Conservation (phyloP, 2,888 invertebrate genomes). For the Papilio elwesi region DNA sequence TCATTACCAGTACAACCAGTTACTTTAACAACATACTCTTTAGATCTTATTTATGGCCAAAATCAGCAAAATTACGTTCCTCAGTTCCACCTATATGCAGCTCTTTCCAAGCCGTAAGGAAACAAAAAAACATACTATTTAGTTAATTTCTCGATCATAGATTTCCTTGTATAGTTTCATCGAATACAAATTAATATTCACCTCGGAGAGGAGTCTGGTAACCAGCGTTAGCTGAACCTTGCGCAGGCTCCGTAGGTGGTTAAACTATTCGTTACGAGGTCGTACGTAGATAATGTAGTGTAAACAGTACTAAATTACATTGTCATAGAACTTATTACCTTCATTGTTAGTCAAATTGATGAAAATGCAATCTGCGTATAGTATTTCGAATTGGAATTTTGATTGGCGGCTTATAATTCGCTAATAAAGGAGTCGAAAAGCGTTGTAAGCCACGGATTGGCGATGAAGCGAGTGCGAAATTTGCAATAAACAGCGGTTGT, state of each 20-base stretch:
- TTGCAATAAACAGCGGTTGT: conserved; percentile 73
- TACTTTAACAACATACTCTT: too few relatives aligned
- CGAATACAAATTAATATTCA: too few relatives aligned
- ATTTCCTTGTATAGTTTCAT: too few relatives aligned
- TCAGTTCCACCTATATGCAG: too few relatives aligned
- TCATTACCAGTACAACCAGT: too few relatives aligned
- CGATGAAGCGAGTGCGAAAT: conserved; percentile 66
- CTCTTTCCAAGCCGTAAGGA: too few relatives aligned
- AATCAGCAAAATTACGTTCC: too few relatives aligned
- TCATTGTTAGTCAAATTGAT: conserved; percentile 23
- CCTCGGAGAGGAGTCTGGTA: too few relatives aligned
- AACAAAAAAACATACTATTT: too few relatives aligned
- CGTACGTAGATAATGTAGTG: neutral
- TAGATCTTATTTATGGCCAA: too few relatives aligned
- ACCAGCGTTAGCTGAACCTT: neutral
- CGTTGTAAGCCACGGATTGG: conserved; percentile 56
- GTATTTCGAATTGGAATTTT: conserved; percentile 42
- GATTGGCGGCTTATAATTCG: conserved; percentile 40
- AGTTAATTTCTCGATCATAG: too few relatives aligned
- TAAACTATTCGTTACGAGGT: conserved; percentile 10
- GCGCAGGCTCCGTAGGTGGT: conserved; percentile 3
- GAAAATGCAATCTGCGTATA: conserved; percentile 29
- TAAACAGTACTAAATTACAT: neutral
- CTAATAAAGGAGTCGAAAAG: conserved; percentile 41
- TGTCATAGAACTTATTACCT: conserved; percentile 4